These are phyloP conservation scores for Smutsia gigantea DNA, from an alignment of 2,797 vertebrate genomes.

Conservation along the genomic window DNA sequence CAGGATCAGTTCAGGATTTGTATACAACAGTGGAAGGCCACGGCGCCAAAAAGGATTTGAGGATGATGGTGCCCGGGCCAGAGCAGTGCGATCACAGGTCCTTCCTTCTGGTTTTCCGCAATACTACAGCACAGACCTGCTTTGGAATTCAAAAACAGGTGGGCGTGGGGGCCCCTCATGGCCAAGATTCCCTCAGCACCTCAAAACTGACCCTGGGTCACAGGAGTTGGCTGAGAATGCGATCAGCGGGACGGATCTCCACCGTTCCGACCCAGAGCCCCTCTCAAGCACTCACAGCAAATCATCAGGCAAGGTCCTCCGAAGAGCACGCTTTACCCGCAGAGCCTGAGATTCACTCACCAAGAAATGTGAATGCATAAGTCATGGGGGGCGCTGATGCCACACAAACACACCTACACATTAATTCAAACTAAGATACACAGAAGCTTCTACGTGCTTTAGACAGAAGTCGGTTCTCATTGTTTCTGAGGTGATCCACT, in stretches of 20 bases:
- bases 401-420: background rate
- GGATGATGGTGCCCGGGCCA: too few species aligned
- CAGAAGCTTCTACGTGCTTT: background rate
- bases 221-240: background rate
- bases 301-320: too few species aligned
- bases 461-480: background rate
- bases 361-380: background rate
- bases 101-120: background rate
- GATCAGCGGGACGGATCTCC: background rate
- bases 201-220: background rate
- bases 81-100: too few species aligned
- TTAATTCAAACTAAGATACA: background rate
- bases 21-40: background rate
- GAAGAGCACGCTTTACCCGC: background rate
- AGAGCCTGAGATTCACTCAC: background rate
- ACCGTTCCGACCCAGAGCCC: too few species aligned
- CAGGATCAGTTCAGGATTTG: accelerated
- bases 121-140: background rate
- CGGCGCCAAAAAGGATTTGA: background rate
- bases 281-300: background rate
- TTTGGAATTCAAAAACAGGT: background rate
- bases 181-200: background rate
- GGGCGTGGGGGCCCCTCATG: background rate
- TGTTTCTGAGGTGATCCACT: background rate
- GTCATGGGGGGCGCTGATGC: accelerated